Evolutionary conservation across 2,113 vertebrate genomes (phyloP), one percentile per base, ranked within the genome.

Genomic region (Protomyctophum bolini): DNA sequence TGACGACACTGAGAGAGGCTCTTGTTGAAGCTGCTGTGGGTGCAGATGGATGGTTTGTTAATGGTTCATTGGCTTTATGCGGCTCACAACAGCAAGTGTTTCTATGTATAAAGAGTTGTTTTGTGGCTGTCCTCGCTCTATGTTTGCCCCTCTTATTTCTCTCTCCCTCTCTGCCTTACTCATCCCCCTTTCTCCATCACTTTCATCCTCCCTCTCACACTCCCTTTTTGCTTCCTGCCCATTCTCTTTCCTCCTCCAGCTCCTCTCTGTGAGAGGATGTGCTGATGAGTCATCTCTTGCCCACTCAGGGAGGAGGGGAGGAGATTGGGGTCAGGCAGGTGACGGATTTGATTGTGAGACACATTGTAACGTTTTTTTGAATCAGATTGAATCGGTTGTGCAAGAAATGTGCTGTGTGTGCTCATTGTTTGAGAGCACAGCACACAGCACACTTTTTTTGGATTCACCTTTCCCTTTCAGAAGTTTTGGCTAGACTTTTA

Each of bases 21-120:
- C 75, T 78, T 83, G 70, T 82, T 80, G 29, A 75, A 80, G 54
- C 52, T 14, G 45, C 45, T 8, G 60, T 62, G 58, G 61, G 64
- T 64, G 66, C 14, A 48, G 75, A 79, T 2, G 63, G 58, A 67
- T 9, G 28, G 29, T n/a, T 54, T 68, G 63, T 76, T 48, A 68
- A 65, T 59, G 58, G 65, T 4, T 21, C 10, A 29, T 61, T 77
- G 45, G 52, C 28, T 51, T 66, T 0, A 67, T 46, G 46, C 33
- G 48, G 65, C 59, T 64, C 58, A 75, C 72, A 63, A 56, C 33
- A 74, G 46, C 58, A 61, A 41, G 60, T n/a, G 54, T 33, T 66
- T 61, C 10, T 71, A 57, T 64, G 73, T 57, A 68, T 12, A 73
- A 29, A 49, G 10, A 59, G 64, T 46, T 67, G 21, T 56, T 21